Conservation (phyloP, 1,140 invertebrate species). For the Phymastichus coffea region DNA sequence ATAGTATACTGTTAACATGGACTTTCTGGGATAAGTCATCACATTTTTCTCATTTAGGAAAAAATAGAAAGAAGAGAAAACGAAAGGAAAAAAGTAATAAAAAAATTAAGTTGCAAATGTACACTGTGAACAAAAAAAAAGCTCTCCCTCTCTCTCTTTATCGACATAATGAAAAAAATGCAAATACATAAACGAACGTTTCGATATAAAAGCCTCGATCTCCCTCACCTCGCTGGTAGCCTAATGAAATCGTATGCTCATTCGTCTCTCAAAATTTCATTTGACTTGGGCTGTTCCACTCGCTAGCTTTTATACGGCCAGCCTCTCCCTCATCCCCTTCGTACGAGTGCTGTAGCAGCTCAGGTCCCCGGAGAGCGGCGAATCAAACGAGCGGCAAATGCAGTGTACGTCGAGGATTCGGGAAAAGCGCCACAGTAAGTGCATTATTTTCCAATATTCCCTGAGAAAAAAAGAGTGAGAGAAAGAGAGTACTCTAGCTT, state of each 20-base stretch:
- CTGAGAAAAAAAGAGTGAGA: constrained; percentile 18
- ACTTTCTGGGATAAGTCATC: too few relatives aligned
- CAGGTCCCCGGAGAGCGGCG: constrained; percentile 20
- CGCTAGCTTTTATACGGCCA: neutral
- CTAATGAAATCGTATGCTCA: constrained; percentile 21
- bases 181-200: constrained; percentile 11
- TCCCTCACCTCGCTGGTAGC: neutral
- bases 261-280: constrained; percentile 22
- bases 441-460: constrained; percentile 49
- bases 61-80: too few relatives aligned
- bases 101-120: too few relatives aligned
- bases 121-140: too few relatives aligned
- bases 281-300: neutral
- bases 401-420: neutral
- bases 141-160: too few relatives aligned
- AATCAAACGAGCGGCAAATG: constrained; percentile 28
- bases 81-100: too few relatives aligned
- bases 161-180: constrained; percentile 15
- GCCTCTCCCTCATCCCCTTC: neutral
- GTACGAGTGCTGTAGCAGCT: neutral
- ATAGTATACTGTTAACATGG: too few relatives aligned
- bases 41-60: too few relatives aligned
- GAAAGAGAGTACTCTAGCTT: neutral
- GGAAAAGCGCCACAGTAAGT: constrained; percentile 25
- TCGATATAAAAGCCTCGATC: neutral